Conservation (phyloP, 2,888 invertebrate species). For the Callyntrura guangdongensis region DNA sequence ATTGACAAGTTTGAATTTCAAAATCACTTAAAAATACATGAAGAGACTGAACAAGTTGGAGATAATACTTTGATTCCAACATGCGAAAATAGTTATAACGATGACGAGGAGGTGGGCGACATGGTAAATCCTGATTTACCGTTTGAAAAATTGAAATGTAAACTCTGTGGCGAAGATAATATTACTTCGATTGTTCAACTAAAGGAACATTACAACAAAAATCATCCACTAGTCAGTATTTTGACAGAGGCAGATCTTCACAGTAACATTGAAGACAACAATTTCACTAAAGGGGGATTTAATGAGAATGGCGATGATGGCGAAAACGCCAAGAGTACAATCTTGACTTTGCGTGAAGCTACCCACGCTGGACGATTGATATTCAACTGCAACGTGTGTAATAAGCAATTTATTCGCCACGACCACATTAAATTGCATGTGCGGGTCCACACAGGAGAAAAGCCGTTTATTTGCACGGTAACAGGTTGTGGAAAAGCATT, state of each 20-base stretch:
- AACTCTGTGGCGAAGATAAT: slow-evolving; percentile 36
- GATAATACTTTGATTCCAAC: background rate
- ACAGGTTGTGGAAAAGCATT: slow-evolving; percentile 64
- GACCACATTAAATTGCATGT: slow-evolving; percentile 56
- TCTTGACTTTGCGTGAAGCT: background rate
- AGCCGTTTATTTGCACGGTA: slow-evolving; percentile 53
- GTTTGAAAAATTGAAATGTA: slow-evolving; percentile 27
- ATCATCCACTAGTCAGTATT: slow-evolving; percentile 27
- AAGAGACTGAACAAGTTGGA: background rate
- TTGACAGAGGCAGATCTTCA: slow-evolving; percentile 3
- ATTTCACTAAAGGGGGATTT: background rate
- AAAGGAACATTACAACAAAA: slow-evolving; percentile 53
- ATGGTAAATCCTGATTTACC: background rate
- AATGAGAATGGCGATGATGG: background rate
- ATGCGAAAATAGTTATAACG: background rate
- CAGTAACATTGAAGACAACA: background rate
- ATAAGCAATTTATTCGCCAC: slow-evolving; percentile 43
- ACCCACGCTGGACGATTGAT: slow-evolving; percentile 26
- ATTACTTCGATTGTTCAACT: background rate
- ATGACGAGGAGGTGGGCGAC: slow-evolving; percentile 14
- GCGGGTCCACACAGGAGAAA: too few species aligned
- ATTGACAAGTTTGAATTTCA: background rate
- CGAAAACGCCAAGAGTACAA: background rate
- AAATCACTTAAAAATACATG: slow-evolving; percentile 2
- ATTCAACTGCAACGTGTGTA: slow-evolving; percentile 58